Evolutionary conservation across 2,113 vertebrate species (phyloP), one percentile per base, ranked within the genome.

Genomic region (Notiomystis cincta): DNA sequence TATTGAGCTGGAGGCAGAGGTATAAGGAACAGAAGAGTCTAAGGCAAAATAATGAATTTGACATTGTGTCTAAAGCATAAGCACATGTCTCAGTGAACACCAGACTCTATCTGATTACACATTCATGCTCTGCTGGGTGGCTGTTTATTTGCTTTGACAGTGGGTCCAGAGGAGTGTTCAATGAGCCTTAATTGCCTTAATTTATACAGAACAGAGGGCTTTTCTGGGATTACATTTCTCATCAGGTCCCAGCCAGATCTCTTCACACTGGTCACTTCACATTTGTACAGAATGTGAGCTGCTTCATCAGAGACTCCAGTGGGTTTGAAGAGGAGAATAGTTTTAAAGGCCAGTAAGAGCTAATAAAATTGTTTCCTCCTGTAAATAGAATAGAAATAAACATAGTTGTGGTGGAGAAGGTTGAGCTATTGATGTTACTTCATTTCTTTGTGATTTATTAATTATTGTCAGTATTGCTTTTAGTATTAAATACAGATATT

Each of bases 21-120:
- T 85, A 77, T 87, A 80, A 95, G 66, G 67, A 92, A 75, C 76
- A 90, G 51, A 83, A 87, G 18, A 66, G 45, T 83, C 56, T 71
- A 69, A 94, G 37, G 86, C 72, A 95, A 94, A 93, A 87, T 91
- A 95, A 96, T 93, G 73, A 77, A 85, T 96, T 51, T 96, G 97
- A 94, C 96, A 87, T 91, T 71, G 83, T 90, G 88, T 95, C 94
- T 76, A 86, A 91, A 92, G 62, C 86, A 84, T 89, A 53, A 81
- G 50, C 44, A 62, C 88, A 79, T 11, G 2, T 94, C 67, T 69
- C 50, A 27, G 65, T 82, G 89, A 90, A 57, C 89, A 75, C 54
- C 47, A 96, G 89, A 60, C 80, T 87, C 82, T 45, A 24, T 72
- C 69, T 89, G 83, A 90, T 94, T 84, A 83, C 75, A 78, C 69